A percentile compares a stretch with the other conserved stretches of the same genome.
These are phyloP conservation scores for Cheilosia grossa DNA, from an alignment of 2,888 invertebrate genomes.

Conservation along the genomic window DNA sequence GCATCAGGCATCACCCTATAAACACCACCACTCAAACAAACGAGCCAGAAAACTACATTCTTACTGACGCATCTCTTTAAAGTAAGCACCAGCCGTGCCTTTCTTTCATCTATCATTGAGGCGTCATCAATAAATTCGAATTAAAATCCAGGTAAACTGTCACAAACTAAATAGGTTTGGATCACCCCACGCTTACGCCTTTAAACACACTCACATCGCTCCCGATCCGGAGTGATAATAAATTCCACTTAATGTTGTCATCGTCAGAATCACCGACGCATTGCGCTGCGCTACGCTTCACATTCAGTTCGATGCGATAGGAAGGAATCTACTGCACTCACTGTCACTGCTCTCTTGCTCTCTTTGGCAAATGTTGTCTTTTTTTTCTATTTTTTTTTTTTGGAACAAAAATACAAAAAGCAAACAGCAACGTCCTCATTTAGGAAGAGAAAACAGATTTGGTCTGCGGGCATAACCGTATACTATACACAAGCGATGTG, in stretches of 20 bases:
- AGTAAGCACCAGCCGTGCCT: constrained; percentile 16
- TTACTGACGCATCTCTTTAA: background rate
- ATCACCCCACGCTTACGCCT: constrained; percentile 63
- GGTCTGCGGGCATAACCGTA: constrained; percentile 10
- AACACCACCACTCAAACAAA: constrained; percentile 41
- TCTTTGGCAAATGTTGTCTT: constrained; percentile 39
- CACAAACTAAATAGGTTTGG: constrained; percentile 42
- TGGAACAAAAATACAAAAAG: background rate
- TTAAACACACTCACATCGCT: constrained; percentile 29
- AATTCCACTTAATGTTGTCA: constrained; percentile 72
- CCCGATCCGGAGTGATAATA: constrained; percentile 53
- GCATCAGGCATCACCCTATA: constrained; percentile 49
- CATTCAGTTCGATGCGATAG: constrained; percentile 15
- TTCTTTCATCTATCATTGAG: constrained; percentile 22
- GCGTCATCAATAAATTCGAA: constrained; percentile 71
- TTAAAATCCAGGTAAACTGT: constrained; percentile 69
- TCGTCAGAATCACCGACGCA: constrained; percentile 73
- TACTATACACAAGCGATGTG: constrained; percentile 19
- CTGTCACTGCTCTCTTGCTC: background rate
- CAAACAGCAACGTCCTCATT: constrained; percentile 14
- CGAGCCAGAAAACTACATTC: constrained; percentile 38
- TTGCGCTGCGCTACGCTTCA: constrained; percentile 63
- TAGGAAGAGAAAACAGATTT: constrained; percentile 34
- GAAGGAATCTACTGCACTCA: constrained; percentile 22
- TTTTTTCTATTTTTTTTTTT: constrained; percentile 1